Percentiles rank a stretch among this genome's conserved stretches.
phyloP scores from a whole-genome alignment of 2,888 invertebrate species.

The Stratiomys singularior region DNA sequence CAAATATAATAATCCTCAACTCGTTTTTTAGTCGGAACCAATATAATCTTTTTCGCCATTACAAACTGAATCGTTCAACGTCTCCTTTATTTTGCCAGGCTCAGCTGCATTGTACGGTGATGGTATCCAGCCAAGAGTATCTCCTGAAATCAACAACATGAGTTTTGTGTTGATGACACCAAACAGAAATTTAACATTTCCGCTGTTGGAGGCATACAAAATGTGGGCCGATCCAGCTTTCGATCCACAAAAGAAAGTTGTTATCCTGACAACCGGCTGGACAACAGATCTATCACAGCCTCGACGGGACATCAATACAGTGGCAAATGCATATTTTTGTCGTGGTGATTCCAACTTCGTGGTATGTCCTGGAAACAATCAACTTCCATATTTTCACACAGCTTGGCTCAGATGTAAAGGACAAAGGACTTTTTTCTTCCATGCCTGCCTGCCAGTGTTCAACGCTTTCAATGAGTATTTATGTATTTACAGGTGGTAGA shows the following conservation, averaged over 20 bases:
- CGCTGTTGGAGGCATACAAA: conserved; percentile 57
- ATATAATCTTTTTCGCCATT: background rate
- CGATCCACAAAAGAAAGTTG: conserved; percentile 58
- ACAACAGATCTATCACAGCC: conserved; percentile 60
- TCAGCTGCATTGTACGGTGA: conserved; percentile 59
- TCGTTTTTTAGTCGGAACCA: too few species aligned
- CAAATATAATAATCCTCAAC: too few species aligned
- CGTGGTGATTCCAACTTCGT: conserved; percentile 63
- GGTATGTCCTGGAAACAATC: conserved; percentile 55
- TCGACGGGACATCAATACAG: conserved; percentile 56
- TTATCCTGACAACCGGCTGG: conserved; percentile 64
- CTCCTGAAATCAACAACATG: conserved; percentile 60
- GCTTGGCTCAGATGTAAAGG: too few species aligned
- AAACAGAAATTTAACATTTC: conserved; percentile 58
- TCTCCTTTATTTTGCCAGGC: conserved; percentile 54
- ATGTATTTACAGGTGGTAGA: conserved; percentile 59
- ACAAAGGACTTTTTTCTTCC: too few species aligned
- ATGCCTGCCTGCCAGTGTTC: background rate
- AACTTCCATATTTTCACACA: too few species aligned
- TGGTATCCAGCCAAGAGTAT: conserved; percentile 57
- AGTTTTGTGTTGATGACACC: conserved; percentile 60
- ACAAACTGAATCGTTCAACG: background rate
- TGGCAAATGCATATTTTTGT: conserved; percentile 61
- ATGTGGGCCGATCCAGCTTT: conserved; percentile 62
- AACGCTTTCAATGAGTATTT: background rate